These are phyloP conservation scores for Ctenicera cuprea DNA, from an alignment of 2,888 invertebrate genomes.

Conservation along the genomic window DNA sequence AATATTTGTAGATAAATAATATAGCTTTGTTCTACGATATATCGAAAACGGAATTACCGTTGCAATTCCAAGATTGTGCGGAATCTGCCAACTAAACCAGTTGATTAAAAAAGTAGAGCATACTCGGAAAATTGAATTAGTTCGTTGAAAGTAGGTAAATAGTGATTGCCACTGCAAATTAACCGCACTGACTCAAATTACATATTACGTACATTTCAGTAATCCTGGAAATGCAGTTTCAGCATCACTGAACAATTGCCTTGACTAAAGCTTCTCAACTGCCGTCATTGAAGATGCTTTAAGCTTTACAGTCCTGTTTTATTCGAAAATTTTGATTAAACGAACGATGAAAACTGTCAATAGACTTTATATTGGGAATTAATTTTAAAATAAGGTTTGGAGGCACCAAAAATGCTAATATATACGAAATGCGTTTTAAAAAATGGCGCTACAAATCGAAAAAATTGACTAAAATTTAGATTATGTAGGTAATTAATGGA, in stretches of 20 bases:
- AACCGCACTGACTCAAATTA: constrained; percentile 1
- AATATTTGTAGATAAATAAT: constrained; percentile 13
- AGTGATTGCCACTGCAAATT: background rate
- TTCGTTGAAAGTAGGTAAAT: background rate
- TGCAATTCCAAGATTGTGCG: no score
- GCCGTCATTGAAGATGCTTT: background rate
- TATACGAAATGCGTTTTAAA: no score
- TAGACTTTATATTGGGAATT: no score
- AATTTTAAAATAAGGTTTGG: no score
- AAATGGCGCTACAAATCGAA: no score
- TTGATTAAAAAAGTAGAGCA: background rate
- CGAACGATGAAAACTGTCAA: background rate
- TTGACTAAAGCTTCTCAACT: background rate
- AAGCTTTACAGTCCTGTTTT: background rate
- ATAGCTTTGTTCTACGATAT: background rate
- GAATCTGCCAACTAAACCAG: no score
- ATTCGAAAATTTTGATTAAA: background rate
- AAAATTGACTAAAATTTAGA: no score
- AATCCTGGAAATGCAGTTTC: constrained; percentile 12
- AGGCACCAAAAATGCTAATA: no score
- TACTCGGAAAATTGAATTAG: background rate
- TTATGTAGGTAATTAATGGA: no score
- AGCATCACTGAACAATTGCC: constrained; percentile 9
- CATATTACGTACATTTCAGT: constrained; percentile 14
- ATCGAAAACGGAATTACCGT: background rate